Percentiles rank a stretch among this genome's conserved stretches.
Evolutionary conservation across 2,888 invertebrate genomes (phyloP).

Genomic region (Drosophila mimetica): DNA sequence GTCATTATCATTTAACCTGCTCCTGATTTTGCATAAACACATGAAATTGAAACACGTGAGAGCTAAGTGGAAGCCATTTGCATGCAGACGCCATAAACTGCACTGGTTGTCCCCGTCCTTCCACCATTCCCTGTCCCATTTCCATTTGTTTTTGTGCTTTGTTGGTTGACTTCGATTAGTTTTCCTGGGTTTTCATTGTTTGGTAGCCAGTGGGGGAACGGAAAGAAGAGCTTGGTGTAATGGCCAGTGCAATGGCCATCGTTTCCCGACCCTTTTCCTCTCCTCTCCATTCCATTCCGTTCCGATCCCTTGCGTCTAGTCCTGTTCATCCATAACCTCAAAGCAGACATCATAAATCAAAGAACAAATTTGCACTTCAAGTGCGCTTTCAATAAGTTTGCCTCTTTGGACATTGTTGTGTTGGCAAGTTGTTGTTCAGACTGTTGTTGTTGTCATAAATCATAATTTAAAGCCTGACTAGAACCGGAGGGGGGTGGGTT

Average conservation of each 20-base stretch:
- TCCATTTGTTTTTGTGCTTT: constrained; percentile 55
- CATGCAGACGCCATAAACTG: constrained; percentile 76
- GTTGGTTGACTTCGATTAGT: constrained; percentile 64
- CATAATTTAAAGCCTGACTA: constrained; percentile 54
- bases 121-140: constrained; percentile 9
- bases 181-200: constrained; percentile 33
- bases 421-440: constrained; percentile 28
- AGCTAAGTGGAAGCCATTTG: constrained; percentile 60
- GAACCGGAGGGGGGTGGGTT: constrained; percentile 12
- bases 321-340: constrained; percentile 58
- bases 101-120: constrained; percentile 35
- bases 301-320: constrained; percentile 19
- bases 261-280: constrained; percentile 17
- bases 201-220: constrained; percentile 1
- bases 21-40: constrained; percentile 37
- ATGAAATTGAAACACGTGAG: constrained; percentile 43
- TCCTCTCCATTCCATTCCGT: too few relatives aligned
- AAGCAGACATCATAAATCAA: constrained; percentile 81
- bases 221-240: not conserved
- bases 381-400: constrained; percentile 73
- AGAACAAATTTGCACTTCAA: constrained; percentile 73
- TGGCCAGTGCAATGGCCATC: constrained; percentile 55
- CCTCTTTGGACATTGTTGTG: constrained; percentile 39
- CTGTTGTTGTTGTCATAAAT: constrained; percentile 52
- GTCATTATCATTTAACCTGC: constrained; percentile 34